Percentiles rank a stretch among this genome's conserved stretches.
These are phyloP conservation scores for Synergus laeviventris DNA, from an alignment of 2,888 invertebrate genomes.

Conservation along the genomic window DNA sequence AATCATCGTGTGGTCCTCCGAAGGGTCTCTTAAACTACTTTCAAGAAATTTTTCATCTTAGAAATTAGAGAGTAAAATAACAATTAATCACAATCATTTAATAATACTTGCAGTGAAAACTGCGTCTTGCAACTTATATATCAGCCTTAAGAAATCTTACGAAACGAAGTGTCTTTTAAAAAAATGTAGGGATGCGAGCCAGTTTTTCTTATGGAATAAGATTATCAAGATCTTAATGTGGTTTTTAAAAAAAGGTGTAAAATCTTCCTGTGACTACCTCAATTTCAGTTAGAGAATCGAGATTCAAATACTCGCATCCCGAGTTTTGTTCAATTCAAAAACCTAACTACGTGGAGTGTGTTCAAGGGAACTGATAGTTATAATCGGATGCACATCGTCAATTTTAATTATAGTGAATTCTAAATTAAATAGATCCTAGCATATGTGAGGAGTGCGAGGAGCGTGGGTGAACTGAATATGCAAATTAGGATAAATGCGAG, in stretches of 20 bases:
- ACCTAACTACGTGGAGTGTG: slow-evolving; percentile 67
- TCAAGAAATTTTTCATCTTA: slow-evolving; percentile 1
- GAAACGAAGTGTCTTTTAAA: slow-evolving; percentile 53
- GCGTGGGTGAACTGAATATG: slow-evolving; percentile 74
- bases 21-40: slow-evolving; percentile 35
- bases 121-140: slow-evolving; percentile 48
- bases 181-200: slow-evolving; percentile 57
- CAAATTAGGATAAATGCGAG: slow-evolving; percentile 73
- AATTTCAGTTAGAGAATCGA: not conserved
- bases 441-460: slow-evolving; percentile 74
- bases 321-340: slow-evolving; percentile 61
- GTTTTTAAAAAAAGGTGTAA: slow-evolving; percentile 35
- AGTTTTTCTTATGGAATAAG: slow-evolving; percentile 41
- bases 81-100: not conserved
- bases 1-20: slow-evolving; percentile 42
- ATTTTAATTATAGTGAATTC: slow-evolving; percentile 52
- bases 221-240: not conserved
- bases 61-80: not conserved
- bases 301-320: slow-evolving; percentile 34
- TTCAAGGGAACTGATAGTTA: slow-evolving; percentile 62
- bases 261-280: not conserved
- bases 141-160: slow-evolving; percentile 62
- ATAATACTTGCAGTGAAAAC: not conserved
- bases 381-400: slow-evolving; percentile 63
- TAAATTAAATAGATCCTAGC: slow-evolving; percentile 61